These are phyloP conservation scores for Zoanthus solanderi DNA, from an alignment of 92 coral and sea anemone genomes.

Conservation along the genomic window DNA sequence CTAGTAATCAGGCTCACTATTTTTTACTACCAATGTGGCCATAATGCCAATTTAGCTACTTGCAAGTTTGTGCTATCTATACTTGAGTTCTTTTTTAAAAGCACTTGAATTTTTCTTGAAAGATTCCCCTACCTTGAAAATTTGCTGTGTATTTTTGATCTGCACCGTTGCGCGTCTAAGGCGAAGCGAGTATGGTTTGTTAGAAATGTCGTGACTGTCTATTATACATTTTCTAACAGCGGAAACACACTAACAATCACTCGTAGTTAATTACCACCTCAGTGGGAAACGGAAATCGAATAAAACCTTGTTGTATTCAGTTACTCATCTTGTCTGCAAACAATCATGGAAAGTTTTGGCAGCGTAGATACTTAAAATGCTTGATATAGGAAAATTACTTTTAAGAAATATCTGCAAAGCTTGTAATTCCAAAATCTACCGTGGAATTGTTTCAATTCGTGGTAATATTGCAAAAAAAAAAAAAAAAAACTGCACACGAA, in stretches of 20 bases:
- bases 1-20: no score
- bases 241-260: conserved; percentile 37
- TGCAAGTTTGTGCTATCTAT: no score
- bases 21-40: no score
- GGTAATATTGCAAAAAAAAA: not conserved
- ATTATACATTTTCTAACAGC: conserved; percentile 35
- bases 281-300: conserved; percentile 35
- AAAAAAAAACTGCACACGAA: no score
- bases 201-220: not conserved
- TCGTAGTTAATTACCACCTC: conserved; percentile 41
- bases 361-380: not conserved
- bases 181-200: not conserved
- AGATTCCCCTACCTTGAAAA: conserved; percentile 17
- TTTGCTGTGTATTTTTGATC: not conserved
- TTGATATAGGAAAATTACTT: not conserved
- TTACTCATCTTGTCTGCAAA: conserved; percentile 20
- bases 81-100: not conserved
- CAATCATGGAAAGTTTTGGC: not conserved
- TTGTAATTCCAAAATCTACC: not conserved
- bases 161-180: not conserved
- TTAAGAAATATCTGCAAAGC: not conserved
- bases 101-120: not conserved
- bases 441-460: not conserved
- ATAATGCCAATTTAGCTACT: no score
- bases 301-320: not conserved